Percentiles rank a stretch among this genome's conserved stretches.
phyloP scores from a whole-genome alignment of 2,797 vertebrate genomes.

The Tachyglossus aculeatus region DNA sequence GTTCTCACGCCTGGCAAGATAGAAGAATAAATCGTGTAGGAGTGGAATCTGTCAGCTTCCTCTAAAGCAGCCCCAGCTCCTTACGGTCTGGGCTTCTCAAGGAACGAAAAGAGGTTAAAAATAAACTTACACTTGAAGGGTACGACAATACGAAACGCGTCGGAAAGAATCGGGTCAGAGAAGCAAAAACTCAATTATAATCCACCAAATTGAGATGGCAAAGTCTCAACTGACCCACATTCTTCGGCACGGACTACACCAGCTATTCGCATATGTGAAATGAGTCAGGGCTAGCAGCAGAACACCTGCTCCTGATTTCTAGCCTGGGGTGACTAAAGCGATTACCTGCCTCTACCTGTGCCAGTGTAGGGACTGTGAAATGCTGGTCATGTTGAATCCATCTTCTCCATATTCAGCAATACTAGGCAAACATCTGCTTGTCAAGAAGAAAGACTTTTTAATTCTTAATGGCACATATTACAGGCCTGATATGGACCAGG shows the following conservation, averaged over 20 bases:
- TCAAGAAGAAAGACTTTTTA: too few relatives aligned
- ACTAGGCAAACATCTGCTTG: constrained; percentile 38
- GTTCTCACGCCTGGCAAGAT: constrained; percentile 35
- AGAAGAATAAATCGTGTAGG: constrained; percentile 68
- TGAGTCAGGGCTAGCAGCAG: background rate
- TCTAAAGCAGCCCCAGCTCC: constrained; percentile 41
- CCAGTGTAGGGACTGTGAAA: constrained; percentile 39
- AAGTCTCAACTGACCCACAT: constrained; percentile 47
- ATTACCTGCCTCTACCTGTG: constrained; percentile 44
- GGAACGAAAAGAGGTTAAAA: constrained; percentile 46
- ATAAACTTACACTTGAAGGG: constrained; percentile 50
- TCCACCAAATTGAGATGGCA: constrained; percentile 37
- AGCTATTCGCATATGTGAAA: constrained; percentile 41
- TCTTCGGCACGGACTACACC: constrained; percentile 47
- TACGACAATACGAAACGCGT: constrained; percentile 34
- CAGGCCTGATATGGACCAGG: too few relatives aligned
- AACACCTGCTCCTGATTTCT: constrained; percentile 35
- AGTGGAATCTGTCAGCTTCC: constrained; percentile 63
- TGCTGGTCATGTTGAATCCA: constrained; percentile 20
- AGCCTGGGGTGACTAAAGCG: constrained; percentile 36
- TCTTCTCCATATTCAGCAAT: constrained; percentile 16
- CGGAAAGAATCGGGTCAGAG: constrained; percentile 41
- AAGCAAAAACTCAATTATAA: constrained; percentile 54
- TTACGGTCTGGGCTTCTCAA: constrained; percentile 35
- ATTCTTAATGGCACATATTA: too few relatives aligned